Evolutionary conservation across 2,113 vertebrate genomes (phyloP), one percentile per base, ranked within the genome.

Genomic region (Oncorhynchus clarkii): DNA sequence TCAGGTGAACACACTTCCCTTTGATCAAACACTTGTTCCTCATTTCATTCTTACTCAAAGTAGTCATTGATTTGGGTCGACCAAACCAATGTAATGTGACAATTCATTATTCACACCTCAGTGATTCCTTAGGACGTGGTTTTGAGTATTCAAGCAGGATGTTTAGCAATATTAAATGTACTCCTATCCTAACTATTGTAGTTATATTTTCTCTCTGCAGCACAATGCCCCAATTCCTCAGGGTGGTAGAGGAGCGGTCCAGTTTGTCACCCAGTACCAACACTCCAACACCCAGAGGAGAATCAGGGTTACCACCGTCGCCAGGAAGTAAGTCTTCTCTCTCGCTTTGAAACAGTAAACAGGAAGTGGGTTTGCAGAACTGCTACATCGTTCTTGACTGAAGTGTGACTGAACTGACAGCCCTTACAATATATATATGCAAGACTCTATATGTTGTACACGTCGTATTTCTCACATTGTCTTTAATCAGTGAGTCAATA

Each of bases 211-310:
- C 83, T 4, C 81, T 88, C 24, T 92, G 77, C 84, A 99, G 98
- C 98, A 99, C 92, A 99, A 96, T 0, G 93, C 97, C 34, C 97
- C 97, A 0, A 89, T 99, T 71, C 96, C 96, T 12, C 98, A 99
- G 87, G 97, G 98, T 16, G 96, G 97, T 75, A 91, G 98, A 90
- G 98, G 96, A 0, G 96, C 95, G 3, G 78, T 98, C 86, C 98
- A 99, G 92, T 98, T 99, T 85, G 94, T 99, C 73, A 98, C 97
- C 1, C 96, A 97, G 45, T 99, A 97, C 81, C 98, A 99, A 77
- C 97, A 99, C 83, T 97, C 97, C 79, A 98, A 90, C 87, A 95
- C 91, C 0, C 96, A 99, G 91, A 95, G 87, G 76, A 95, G 96
- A 71, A 95, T 99, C 79, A 94, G 97, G 2, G 97, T 99, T 78